These are phyloP conservation scores for Eurytemora carolleeae DNA, from an alignment of 1,140 invertebrate species.

Conservation along the genomic window DNA sequence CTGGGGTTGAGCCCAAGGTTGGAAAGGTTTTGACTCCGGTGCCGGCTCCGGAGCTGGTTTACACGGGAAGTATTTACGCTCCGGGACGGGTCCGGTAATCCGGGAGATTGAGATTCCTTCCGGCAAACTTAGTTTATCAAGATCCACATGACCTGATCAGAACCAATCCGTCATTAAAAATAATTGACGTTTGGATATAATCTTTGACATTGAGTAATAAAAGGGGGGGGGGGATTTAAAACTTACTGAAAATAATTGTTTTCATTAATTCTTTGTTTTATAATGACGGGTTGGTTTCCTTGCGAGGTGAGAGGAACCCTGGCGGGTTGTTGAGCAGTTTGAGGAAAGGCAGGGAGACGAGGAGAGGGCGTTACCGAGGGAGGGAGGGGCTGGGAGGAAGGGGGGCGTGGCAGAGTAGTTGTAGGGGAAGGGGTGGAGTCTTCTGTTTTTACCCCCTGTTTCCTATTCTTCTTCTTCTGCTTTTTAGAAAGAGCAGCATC, in stretches of 20 bases:
- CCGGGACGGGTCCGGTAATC: conserved; percentile 5
- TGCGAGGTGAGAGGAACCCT: no score
- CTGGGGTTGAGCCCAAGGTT: background rate
- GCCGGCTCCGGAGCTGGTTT: conserved; percentile 17
- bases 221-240: no score
- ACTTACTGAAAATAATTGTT: no score
- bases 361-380: background rate
- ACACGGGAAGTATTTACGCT: conserved; percentile 10
- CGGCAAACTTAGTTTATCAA: conserved; percentile 48
- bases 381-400: background rate
- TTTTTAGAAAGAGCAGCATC: conserved; percentile 4
- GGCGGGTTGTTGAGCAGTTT: no score
- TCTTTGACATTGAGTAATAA: no score
- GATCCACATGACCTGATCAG: conserved; percentile 9
- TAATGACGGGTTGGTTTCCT: no score
- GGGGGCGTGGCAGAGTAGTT: background rate
- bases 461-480: conserved; percentile 8
- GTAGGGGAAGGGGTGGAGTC: background rate
- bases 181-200: background rate
- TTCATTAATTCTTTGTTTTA: no score
- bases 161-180: background rate
- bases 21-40: conserved; percentile 15
- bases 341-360: background rate
- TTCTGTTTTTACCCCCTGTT: background rate
- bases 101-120: conserved; percentile 56